phyloP scores from a whole-genome alignment of 1,140 invertebrate genomes.

The Ips typographus region DNA sequence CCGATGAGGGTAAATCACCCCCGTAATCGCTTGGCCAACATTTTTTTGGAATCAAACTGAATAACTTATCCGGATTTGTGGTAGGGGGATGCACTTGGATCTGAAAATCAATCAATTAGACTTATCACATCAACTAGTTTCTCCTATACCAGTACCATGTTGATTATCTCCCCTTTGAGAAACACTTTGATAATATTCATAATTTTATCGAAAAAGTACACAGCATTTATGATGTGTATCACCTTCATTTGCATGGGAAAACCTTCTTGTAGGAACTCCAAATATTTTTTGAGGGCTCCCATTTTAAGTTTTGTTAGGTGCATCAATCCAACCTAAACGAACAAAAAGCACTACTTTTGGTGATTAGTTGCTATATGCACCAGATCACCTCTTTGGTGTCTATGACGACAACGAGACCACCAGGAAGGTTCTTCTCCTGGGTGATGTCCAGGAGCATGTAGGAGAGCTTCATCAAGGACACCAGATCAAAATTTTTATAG shows the following conservation, averaged over 20 bases:
- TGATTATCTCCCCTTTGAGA: constrained; percentile 64
- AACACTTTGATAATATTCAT: constrained; percentile 63
- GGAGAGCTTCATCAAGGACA: constrained; percentile 61
- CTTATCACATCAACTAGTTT: not conserved
- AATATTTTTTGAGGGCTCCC: constrained; percentile 51
- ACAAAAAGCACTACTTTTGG: not conserved
- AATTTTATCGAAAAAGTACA: constrained; percentile 64
- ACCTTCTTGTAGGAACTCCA: constrained; percentile 58
- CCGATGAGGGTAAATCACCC: constrained; percentile 51
- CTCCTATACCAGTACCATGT: constrained; percentile 56
- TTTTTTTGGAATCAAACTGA: constrained; percentile 50
- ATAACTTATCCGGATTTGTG: constrained; percentile 52
- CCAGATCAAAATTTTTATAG: constrained; percentile 61
- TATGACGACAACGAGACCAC: constrained; percentile 61
- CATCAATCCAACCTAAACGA: constrained; percentile 51
- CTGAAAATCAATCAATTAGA: constrained; percentile 41
- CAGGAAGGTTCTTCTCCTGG: constrained; percentile 44
- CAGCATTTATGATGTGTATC: constrained; percentile 66
- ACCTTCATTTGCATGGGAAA: constrained; percentile 62
- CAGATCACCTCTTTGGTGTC: constrained; percentile 60
- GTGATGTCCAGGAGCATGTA: constrained; percentile 62
- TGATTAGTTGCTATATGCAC: not conserved
- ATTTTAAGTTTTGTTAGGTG: constrained; percentile 60
- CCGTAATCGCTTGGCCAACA: constrained; percentile 56
- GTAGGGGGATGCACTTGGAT: constrained; percentile 52